phyloP scores from a whole-genome alignment of 2,797 vertebrate genomes.

The Melanotaenia pygmaea region DNA sequence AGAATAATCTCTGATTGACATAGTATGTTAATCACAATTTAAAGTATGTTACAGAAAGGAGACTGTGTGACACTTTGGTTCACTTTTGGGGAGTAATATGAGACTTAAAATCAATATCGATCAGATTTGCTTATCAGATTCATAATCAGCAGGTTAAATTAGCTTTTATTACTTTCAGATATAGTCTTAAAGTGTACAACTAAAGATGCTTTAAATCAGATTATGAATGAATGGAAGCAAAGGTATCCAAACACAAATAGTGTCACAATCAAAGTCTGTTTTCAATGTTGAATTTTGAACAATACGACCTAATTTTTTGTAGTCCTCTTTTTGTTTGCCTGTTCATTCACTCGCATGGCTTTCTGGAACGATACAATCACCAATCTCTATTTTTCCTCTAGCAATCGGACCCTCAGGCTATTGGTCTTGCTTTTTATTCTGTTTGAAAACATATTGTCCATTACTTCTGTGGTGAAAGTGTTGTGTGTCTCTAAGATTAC shows the following conservation, averaged over 20 bases:
- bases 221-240: not conserved
- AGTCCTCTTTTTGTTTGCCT: not conserved
- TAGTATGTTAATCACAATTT: not conserved
- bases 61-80: not conserved
- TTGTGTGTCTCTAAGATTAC: not conserved
- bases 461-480: not conserved
- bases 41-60: slow-evolving; percentile 1
- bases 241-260: not conserved
- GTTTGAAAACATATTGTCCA: not conserved
- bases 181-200: not conserved
- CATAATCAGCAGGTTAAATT: not conserved
- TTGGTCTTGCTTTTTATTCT: not conserved
- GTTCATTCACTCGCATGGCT: not conserved
- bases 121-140: not conserved
- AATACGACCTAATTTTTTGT: not conserved
- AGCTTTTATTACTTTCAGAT: slow-evolving; percentile 9
- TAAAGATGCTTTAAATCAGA: not conserved
- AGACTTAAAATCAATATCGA: not conserved
- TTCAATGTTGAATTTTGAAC: not conserved
- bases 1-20: not conserved
- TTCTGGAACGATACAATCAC: not conserved
- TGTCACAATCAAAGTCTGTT: not conserved
- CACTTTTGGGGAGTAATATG: not conserved
- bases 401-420: not conserved
- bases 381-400: not conserved